Conservation (phyloP, 2,888 invertebrate species). For the Trachelus stipa region DNA sequence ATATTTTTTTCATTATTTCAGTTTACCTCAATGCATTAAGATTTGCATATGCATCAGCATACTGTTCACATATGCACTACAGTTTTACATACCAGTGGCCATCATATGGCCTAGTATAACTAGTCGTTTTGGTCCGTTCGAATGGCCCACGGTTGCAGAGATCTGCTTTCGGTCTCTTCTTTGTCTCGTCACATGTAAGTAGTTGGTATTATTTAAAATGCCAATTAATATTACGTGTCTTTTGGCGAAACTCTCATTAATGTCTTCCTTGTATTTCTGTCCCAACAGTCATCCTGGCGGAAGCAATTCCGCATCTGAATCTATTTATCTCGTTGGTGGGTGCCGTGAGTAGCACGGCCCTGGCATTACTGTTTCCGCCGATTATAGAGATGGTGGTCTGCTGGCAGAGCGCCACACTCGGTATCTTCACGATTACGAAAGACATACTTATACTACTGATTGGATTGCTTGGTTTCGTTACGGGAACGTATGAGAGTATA, state of each 20-base stretch:
- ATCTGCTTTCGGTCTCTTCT: constrained; percentile 77
- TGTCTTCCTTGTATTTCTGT: not conserved
- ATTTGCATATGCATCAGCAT: constrained; percentile 88
- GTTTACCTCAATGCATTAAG: constrained; percentile 85
- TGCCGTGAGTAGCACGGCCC: constrained; percentile 87
- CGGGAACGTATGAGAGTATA: constrained; percentile 82
- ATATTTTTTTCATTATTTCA: constrained; percentile 59
- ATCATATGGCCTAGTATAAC: constrained; percentile 85
- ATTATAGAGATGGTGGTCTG: constrained; percentile 82
- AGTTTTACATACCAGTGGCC: constrained; percentile 94
- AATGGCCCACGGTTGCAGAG: constrained; percentile 74
- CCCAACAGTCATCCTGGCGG: constrained; percentile 83
- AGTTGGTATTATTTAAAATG: constrained; percentile 19
- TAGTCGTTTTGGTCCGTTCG: constrained; percentile 70
- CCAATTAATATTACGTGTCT: constrained; percentile 1
- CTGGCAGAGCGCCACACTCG: constrained; percentile 71
- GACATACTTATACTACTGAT: constrained; percentile 75
- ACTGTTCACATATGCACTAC: constrained; percentile 90
- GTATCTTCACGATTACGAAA: constrained; percentile 68
- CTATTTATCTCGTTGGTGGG: constrained; percentile 93
- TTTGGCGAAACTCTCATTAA: constrained; percentile 13
- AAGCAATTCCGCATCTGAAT: constrained; percentile 85
- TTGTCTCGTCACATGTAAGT: constrained; percentile 88
- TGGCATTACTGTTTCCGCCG: constrained; percentile 90
- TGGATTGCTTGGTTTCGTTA: constrained; percentile 77